phyloP scores from a whole-genome alignment of 92 coral and sea anemone species.

The Pocillopora grandis region DNA sequence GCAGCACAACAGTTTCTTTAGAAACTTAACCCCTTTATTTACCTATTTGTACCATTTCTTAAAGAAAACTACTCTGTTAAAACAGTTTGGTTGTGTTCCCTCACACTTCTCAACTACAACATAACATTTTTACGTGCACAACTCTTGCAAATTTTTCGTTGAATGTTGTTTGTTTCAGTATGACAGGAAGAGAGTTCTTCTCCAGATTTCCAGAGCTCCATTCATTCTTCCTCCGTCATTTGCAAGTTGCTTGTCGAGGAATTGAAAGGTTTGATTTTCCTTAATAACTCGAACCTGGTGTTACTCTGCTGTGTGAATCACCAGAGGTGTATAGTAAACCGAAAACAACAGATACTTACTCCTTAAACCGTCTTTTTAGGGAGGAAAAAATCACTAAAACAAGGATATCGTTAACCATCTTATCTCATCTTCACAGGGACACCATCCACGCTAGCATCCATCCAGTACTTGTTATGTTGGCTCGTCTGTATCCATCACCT shows the following conservation, averaged over 20 bases:
- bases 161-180: slow-evolving; percentile 42
- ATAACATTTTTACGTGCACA: not conserved
- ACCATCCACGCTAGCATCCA: slow-evolving; percentile 84
- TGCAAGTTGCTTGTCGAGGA: slow-evolving; percentile 68
- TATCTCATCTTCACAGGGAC: slow-evolving; percentile 29
- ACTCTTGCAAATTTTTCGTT: not conserved
- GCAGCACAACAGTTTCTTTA: too few relatives aligned
- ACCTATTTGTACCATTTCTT: too few relatives aligned
- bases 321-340: too few relatives aligned
- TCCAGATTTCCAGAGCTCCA: slow-evolving; percentile 90
- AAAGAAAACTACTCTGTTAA: too few relatives aligned
- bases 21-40: too few relatives aligned
- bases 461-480: slow-evolving; percentile 88
- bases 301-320: not conserved
- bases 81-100: too few relatives aligned
- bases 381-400: too few relatives aligned
- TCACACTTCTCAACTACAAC: too few relatives aligned
- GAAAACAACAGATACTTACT: too few relatives aligned
- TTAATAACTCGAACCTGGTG: not conserved
- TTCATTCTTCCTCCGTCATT: slow-evolving; percentile 71
- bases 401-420: not conserved
- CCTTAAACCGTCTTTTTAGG: too few relatives aligned
- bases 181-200: slow-evolving; percentile 99
- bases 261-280: slow-evolving; percentile 60
- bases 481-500: slow-evolving; percentile 92